Evolutionary conservation across 2,113 vertebrate genomes (phyloP).

Genomic region (Alces alces): DNA sequence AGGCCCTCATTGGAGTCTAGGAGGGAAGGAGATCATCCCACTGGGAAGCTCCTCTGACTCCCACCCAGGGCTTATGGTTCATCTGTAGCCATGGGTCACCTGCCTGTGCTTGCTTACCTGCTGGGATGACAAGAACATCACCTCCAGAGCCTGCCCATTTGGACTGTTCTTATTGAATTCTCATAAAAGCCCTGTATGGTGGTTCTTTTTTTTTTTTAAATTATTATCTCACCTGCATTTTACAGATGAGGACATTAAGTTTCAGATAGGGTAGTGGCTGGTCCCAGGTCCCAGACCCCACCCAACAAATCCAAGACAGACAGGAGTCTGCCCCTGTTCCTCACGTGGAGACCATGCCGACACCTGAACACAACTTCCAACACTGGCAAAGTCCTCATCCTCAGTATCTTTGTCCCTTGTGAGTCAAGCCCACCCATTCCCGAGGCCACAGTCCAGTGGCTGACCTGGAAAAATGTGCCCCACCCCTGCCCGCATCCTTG

Average conservation of each 20-base stretch:
- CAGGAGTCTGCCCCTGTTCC: too few relatives aligned
- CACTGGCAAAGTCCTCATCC: background rate
- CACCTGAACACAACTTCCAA: background rate
- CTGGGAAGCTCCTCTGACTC: background rate
- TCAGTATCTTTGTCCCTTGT: background rate
- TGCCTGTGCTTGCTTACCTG: background rate
- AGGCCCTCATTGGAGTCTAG: background rate
- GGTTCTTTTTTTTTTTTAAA: background rate
- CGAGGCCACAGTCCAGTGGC: fast-evolving
- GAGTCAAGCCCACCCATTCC: background rate
- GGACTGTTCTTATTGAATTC: background rate
- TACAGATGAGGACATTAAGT: background rate
- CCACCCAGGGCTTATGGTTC: background rate
- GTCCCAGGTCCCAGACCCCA: background rate
- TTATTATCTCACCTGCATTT: background rate
- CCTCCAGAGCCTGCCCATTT: background rate
- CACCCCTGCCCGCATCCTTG: background rate
- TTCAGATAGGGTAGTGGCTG: background rate
- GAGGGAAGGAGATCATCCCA: background rate
- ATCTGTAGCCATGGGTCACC: background rate
- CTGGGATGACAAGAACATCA: background rate
- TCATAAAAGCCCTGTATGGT: background rate
- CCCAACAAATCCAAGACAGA: background rate
- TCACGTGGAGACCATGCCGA: background rate
- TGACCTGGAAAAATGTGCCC: too few relatives aligned